Percentiles rank a stretch among this genome's conserved stretches.
Conservation (phyloP, 2,888 invertebrate genomes). For the Spilosoma lubricipeda region DNA sequence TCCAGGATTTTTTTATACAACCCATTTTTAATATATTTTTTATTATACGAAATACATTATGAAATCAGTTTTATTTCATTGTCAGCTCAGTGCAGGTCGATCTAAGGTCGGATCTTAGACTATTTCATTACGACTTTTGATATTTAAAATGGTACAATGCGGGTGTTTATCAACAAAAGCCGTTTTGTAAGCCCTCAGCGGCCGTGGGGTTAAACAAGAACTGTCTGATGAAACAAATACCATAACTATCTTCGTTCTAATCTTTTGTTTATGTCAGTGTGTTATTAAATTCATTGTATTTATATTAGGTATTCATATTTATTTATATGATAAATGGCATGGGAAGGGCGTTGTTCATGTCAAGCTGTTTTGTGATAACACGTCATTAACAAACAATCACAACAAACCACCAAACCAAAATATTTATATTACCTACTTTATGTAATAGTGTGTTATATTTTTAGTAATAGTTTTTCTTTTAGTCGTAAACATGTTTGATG, state of each 20-base stretch:
- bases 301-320: neutral
- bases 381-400: neutral
- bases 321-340: neutral
- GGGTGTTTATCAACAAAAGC: constrained; percentile 52
- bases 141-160: constrained; percentile 48
- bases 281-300: constrained; percentile 28
- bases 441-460: neutral
- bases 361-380: neutral
- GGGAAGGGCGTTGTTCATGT: neutral
- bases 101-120: no score
- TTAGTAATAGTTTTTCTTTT: neutral
- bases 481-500: no score
- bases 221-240: constrained; percentile 33
- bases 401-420: neutral
- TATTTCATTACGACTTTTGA: constrained; percentile 39
- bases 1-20: no score
- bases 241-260: constrained; percentile 32
- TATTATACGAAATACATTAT: no score
- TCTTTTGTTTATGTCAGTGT: constrained; percentile 45
- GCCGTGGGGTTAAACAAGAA: constrained; percentile 43
- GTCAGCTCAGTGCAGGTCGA: no score
- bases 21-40: no score
- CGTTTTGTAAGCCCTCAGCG: constrained; percentile 35
- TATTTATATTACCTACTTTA: neutral
- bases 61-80: no score